These are phyloP conservation scores for Diacarnus erythraeanus DNA, from an alignment of 37 sponge, comb jelly and placozoan genomes.

Conservation along the genomic window DNA sequence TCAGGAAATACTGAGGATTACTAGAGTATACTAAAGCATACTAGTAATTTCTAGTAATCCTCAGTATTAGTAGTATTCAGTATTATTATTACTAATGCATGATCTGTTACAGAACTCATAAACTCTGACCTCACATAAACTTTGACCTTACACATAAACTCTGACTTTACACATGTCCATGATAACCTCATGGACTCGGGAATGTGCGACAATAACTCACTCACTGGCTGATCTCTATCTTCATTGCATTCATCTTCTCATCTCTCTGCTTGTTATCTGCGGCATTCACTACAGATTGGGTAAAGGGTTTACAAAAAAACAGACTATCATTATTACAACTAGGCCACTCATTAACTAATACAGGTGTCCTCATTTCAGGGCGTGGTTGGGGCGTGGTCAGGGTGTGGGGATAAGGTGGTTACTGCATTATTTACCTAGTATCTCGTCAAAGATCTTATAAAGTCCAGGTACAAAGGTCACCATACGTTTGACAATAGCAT, in stretches of 20 bases:
- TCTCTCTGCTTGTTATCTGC: constrained; percentile 98
- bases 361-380: no score
- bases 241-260: constrained; percentile 75
- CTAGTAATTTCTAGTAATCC: no score
- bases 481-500: constrained; percentile 73
- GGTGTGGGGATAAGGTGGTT: not conserved
- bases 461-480: constrained; percentile 95
- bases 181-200: no score
- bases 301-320: not conserved
- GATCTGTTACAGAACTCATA: no score
- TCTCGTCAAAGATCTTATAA: constrained; percentile 99
- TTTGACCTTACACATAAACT: no score
- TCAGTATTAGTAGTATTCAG: no score
- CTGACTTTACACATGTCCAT: no score
- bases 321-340: not conserved
- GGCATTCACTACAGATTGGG: constrained; percentile 77
- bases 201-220: constrained; percentile 20
- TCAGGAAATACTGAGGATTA: no score
- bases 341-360: no score
- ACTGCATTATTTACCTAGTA: constrained; percentile 78
- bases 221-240: constrained; percentile 88
- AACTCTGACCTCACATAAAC: no score
- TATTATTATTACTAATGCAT: no score
- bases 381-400: not conserved
- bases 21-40: no score